phyloP scores from a whole-genome alignment of 2,888 invertebrate species.

The Nebria brevicollis region DNA sequence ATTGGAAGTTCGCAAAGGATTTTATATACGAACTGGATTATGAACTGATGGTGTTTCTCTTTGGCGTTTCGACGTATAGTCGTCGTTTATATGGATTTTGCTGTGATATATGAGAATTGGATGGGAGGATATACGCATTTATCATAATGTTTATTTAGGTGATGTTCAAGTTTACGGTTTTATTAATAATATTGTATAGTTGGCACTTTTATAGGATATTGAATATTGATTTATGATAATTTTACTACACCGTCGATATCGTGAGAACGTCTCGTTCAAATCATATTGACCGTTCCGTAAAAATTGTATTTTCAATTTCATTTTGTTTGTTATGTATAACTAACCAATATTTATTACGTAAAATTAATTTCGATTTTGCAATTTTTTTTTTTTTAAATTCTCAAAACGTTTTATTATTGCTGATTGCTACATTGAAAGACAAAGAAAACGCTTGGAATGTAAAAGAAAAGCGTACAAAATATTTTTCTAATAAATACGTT shows the following conservation, averaged over 20 bases:
- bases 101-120: constrained; percentile 21
- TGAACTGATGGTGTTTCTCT: constrained; percentile 28
- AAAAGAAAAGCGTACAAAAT: constrained; percentile 11
- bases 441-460: neutral
- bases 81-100: constrained; percentile 30
- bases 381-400: neutral
- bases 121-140: constrained; percentile 7
- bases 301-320: neutral
- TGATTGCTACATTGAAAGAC: neutral
- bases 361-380: too few relatives aligned
- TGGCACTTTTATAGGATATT: neutral
- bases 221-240: neutral
- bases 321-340: too few relatives aligned
- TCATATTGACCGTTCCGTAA: neutral
- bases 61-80: constrained; percentile 8
- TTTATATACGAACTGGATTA: constrained; percentile 31
- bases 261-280: neutral
- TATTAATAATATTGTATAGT: neutral
- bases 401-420: neutral
- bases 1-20: constrained; percentile 12
- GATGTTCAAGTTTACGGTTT: neutral
- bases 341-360: too few relatives aligned
- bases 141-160: constrained; percentile 18
- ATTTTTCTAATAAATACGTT: constrained; percentile 32
- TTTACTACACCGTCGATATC: neutral